phyloP scores from a whole-genome alignment of 2,888 invertebrate species.

The Thecocarcelia acutangulata region DNA sequence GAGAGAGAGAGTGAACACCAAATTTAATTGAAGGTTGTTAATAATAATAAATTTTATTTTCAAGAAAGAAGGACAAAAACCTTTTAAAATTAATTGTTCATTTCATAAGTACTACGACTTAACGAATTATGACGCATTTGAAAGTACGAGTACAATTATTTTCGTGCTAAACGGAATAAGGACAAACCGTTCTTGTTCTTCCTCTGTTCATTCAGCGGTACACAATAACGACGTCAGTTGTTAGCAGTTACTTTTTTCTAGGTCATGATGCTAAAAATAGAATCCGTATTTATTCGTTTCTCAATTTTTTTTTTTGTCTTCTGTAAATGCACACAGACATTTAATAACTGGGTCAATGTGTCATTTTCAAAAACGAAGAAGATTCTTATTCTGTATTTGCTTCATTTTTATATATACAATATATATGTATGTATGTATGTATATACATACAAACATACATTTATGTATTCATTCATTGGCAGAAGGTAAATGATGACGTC shows the following conservation, averaged over 20 bases:
- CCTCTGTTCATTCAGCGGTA: conserved; percentile 26
- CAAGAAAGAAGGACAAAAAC: neutral
- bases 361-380: conserved; percentile 52
- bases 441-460: conserved; percentile 1
- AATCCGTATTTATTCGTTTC: conserved; percentile 10
- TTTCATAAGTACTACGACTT: neutral
- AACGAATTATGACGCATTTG: conserved; percentile 54
- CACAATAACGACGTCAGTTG: conserved; percentile 34
- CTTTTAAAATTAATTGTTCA: too few relatives aligned
- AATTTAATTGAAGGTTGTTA: neutral
- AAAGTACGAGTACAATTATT: neutral
- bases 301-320: neutral
- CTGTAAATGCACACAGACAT: conserved; percentile 35
- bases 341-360: conserved; percentile 67
- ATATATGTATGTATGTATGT: neutral
- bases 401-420: neutral
- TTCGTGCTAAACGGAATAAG: conserved; percentile 26
- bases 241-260: conserved; percentile 49
- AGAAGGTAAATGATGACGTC: conserved; percentile 79
- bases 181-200: conserved; percentile 14
- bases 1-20: neutral
- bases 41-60: neutral
- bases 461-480: conserved; percentile 26
- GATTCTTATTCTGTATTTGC: conserved; percentile 24
- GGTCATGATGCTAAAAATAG: conserved; percentile 63